A percentile compares a stretch with the other conserved stretches of the same genome.
Conservation (phyloP, 2,797 vertebrate genomes). For the Sitta carolinensis region DNA sequence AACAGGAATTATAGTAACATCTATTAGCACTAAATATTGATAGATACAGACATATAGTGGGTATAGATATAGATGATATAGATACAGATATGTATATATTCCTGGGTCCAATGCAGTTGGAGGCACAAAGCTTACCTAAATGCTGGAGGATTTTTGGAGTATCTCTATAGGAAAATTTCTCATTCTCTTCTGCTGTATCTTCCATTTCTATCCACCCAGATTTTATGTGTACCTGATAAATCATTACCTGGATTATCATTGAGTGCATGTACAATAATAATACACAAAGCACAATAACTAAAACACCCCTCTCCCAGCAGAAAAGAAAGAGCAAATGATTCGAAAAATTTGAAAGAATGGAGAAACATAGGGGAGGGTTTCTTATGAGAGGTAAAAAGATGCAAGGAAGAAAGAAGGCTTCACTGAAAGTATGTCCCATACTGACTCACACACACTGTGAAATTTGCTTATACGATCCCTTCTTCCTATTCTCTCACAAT, state of each 20-base stretch:
- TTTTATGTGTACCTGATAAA: not conserved
- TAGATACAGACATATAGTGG: not conserved
- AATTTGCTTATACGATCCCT: not conserved
- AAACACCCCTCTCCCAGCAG: not conserved
- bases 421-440: not conserved
- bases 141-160: accelerated
- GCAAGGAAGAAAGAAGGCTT: not conserved
- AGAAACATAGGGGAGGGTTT: not conserved
- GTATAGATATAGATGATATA: no score
- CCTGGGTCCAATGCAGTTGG: not conserved
- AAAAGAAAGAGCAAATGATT: not conserved
- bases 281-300: not conserved
- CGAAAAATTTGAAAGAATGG: not conserved
- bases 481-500: not conserved
- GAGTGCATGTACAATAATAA: accelerated
- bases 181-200: not conserved
- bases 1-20: not conserved
- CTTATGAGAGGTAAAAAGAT: not conserved
- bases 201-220: not conserved
- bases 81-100: not conserved
- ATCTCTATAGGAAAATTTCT: not conserved
- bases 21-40: not conserved
- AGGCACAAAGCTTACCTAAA: not conserved
- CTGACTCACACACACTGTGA: not conserved
- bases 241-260: not conserved